Conservation (phyloP, 2,888 invertebrate genomes). For the Craniophora ligustri region DNA sequence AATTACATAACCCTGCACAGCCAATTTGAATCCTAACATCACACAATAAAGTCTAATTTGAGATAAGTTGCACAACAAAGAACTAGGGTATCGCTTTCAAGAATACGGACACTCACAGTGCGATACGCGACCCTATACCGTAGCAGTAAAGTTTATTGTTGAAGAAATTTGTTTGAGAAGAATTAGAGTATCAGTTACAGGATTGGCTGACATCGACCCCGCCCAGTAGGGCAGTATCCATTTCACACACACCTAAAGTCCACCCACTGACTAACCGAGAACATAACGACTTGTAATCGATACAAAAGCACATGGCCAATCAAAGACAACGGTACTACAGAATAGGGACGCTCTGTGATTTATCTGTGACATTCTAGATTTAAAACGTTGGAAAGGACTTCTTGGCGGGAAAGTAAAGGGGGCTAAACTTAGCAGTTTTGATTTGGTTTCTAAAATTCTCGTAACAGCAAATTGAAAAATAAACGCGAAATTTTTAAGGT, state of each 20-base stretch:
- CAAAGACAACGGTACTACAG: constrained; percentile 40
- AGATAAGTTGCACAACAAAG: constrained; percentile 57
- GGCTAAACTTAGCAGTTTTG: too few relatives aligned
- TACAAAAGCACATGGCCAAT: constrained; percentile 66
- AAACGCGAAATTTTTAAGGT: too few relatives aligned
- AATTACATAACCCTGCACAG: constrained; percentile 67
- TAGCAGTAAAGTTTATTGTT: constrained; percentile 49
- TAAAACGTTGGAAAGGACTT: constrained; percentile 23
- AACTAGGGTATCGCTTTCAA: constrained; percentile 85
- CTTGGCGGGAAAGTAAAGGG: too few relatives aligned
- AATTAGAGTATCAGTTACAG: constrained; percentile 87
- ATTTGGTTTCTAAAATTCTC: too few relatives aligned
- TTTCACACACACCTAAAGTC: constrained; percentile 81
- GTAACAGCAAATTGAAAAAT: too few relatives aligned
- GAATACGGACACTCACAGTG: constrained; percentile 42
- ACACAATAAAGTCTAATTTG: constrained; percentile 54
- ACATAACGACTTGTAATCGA: constrained; percentile 67
- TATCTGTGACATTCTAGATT: constrained; percentile 39
- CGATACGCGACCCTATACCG: constrained; percentile 51
- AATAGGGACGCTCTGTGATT: constrained; percentile 46
- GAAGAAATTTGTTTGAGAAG: constrained; percentile 66
- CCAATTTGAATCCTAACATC: constrained; percentile 54
- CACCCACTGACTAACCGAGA: constrained; percentile 70
- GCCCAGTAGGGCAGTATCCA: constrained; percentile 83
- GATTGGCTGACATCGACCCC: constrained; percentile 84